phyloP scores from a whole-genome alignment of 2,797 vertebrate genomes.

The Lepilemur septentrionalis region DNA sequence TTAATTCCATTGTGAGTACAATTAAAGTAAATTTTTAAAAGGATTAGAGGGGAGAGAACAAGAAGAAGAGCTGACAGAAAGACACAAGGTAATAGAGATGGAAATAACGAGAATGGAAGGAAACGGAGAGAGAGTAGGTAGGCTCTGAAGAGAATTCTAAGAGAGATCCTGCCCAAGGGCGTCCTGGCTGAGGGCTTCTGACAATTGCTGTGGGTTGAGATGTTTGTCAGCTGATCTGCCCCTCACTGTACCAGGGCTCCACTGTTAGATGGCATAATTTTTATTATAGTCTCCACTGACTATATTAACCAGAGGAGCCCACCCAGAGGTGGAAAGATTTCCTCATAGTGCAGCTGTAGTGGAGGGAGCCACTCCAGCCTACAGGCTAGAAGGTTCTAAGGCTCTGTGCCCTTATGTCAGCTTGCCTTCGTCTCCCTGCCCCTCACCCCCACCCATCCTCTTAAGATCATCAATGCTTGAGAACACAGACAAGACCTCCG shows the following conservation, averaged over 20 bases:
- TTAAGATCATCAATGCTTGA: background rate
- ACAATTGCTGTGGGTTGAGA: background rate
- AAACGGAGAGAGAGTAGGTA: background rate
- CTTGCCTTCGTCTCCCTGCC: background rate
- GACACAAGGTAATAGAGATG: background rate
- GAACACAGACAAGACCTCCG: background rate
- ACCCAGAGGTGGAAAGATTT: background rate
- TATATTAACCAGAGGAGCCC: background rate
- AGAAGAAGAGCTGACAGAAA: background rate
- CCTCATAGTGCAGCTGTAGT: background rate
- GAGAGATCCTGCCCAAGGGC: background rate
- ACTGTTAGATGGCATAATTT: background rate
- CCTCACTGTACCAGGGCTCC: background rate
- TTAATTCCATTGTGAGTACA: background rate
- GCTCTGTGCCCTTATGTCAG: background rate
- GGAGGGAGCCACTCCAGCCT: background rate
- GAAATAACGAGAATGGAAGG: background rate
- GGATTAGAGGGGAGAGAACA: background rate
- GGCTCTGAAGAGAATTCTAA: background rate
- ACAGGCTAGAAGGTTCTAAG: background rate
- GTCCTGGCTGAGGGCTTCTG: background rate
- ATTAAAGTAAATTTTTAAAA: background rate
- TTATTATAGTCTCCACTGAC: background rate
- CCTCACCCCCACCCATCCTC: background rate
- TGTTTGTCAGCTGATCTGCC: background rate